Evolutionary conservation across 2,797 vertebrate genomes (phyloP), one percentile per base, ranked within the genome.

Genomic region (Pangasius mekongensis): DNA sequence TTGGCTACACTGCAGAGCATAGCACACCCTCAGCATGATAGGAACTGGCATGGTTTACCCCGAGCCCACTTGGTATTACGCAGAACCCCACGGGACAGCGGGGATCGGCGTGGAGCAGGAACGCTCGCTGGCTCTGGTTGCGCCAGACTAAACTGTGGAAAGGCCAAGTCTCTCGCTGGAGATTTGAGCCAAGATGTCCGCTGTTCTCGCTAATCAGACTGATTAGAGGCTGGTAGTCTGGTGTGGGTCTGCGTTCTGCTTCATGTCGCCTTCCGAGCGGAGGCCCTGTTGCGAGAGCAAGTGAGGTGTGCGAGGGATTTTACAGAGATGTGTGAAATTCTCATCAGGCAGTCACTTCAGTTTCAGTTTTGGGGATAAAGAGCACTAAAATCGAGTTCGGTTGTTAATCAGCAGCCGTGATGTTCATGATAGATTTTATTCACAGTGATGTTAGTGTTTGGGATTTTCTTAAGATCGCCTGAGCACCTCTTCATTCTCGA

Each of bases 161-260:
- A 93, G 90, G 90, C 64, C 73, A 90, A 90, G 92, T 56, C 92
- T 93, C 92, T 93, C 83, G 73, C 90, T 91, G 93, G 94, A 95
- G 94, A 95, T 94, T 93, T 91, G 93, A 91, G 93, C 91, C 91
- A 87, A 94, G 94, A 95, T 62, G 78, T 80, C 77, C 92, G 49
- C 93, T 91, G 93, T 93, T 91, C 90, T 88, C 89, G 82, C 92
- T 95, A 95, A 95, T 94, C 94, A 95, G 94, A 95, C 95, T 96
- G 95, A 96, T 96, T 96, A 94, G 91, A 71, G 91, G 89, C 90
- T 92, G 91, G 87, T 90, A 16, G 56, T 62, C 56, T 62, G 78
- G 33, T 58, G 78, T 64, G 24, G 24, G 60, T 66, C 39, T 27
- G n/a, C 49, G 24, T 49, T 52, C 39, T 76, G 73, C 73, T 76